These are phyloP conservation scores for Mus caroli DNA, from an alignment of 2,797 vertebrate genomes.

Conservation along the genomic window DNA sequence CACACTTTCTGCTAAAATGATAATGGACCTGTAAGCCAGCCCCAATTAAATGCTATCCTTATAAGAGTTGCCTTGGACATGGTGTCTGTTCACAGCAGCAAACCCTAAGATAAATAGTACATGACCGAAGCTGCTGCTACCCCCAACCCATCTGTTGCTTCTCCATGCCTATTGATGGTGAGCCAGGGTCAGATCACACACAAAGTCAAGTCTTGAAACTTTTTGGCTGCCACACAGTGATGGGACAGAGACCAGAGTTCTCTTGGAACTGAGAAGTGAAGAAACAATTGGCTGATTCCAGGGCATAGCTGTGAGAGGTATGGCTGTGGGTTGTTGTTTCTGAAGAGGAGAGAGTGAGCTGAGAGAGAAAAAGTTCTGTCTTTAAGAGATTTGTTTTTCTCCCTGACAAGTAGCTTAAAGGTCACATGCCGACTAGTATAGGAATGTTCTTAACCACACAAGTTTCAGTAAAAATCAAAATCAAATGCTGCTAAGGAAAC, in stretches of 20 bases:
- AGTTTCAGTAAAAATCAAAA: conserved; percentile 85
- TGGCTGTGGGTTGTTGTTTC: neutral
- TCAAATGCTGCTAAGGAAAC: conserved; percentile 83
- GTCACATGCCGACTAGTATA: conserved; percentile 81
- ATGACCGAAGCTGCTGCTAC: neutral
- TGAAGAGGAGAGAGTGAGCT: conserved; percentile 44
- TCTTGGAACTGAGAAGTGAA: neutral
- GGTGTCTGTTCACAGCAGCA: neutral
- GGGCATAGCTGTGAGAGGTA: neutral
- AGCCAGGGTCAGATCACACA: neutral
- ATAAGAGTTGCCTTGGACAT: neutral
- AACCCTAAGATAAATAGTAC: neutral
- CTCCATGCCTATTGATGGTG: neutral
- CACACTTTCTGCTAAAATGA: neutral
- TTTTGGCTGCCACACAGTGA: neutral
- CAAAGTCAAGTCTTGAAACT: neutral
- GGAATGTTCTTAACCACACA: conserved; percentile 85
- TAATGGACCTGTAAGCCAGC: neutral
- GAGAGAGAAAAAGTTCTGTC: conserved; percentile 64
- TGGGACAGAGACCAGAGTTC: neutral
- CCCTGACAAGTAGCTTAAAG: conserved; percentile 80
- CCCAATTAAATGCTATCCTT: neutral
- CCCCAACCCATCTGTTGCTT: neutral
- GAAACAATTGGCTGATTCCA: neutral
- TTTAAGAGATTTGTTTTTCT: conserved; percentile 47